A percentile compares a stretch with the other conserved stretches of the same genome.
These are phyloP conservation scores for Clistopyga incitator DNA, from an alignment of 2,888 invertebrate genomes.

Conservation along the genomic window DNA sequence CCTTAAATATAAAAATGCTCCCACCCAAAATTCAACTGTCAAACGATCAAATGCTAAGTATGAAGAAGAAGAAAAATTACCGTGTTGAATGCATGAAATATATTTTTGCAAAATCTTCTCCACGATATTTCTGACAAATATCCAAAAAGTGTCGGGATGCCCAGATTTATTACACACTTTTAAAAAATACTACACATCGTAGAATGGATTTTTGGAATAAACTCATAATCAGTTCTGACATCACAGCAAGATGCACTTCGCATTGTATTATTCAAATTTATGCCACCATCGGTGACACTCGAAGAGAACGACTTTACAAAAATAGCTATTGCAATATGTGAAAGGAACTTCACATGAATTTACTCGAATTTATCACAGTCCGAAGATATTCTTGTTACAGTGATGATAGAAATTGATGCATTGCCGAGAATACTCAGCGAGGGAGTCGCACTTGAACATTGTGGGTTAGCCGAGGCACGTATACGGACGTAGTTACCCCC, in stretches of 20 bases:
- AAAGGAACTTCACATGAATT: neutral
- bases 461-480: slow-evolving; percentile 17
- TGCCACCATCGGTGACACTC: no score
- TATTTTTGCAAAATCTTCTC: no score
- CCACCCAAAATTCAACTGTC: neutral
- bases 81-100: neutral
- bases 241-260: no score
- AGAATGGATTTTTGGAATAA: no score
- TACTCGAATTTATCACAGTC: neutral
- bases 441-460: neutral
- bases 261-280: no score
- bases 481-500: slow-evolving; percentile 25
- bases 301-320: neutral
- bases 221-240: no score
- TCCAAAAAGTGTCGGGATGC: no score
- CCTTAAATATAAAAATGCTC: neutral
- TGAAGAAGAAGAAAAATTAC: neutral
- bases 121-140: no score
- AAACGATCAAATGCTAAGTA: no score
- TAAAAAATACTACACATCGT: no score
- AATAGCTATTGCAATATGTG: no score
- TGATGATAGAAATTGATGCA: neutral
- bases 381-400: neutral
- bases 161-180: no score
- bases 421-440: neutral